Base-by-base conservation (phyloP, 2,888 invertebrate genomes). In the Drosophila macrospina region DNA sequence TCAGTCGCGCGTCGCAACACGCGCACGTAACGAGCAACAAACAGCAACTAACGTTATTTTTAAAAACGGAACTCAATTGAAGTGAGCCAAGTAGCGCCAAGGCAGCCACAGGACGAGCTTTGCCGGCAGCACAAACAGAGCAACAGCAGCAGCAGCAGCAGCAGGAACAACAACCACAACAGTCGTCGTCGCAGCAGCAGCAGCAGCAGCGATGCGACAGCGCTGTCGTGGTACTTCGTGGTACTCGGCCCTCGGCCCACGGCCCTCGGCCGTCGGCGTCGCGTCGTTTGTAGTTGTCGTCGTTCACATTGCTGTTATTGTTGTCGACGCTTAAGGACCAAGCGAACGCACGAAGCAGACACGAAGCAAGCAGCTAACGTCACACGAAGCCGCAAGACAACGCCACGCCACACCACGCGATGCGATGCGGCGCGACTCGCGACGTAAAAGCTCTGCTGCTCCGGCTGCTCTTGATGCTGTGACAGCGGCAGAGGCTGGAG, bases 1-100 rank as follows among this genome's bases (percentile, higher is more conserved):
- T 36, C 26, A 76, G 81, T 90, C 80, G 74, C 87, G 86, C 86
- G 88, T 89, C 80, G 83, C 81, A 80, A 84, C 90, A 89, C 91
- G 90, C 91, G 90, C 90, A 89, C 90, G 88, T 87, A 86, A 80
- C 89, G 89, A 90, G 89, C 90, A 90, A 90, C 90, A 90, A 91
- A 90, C 90, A 88, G 90, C 90, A 91, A 90, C 90, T 90, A 90
- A 90, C 86, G 85, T 90, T 89, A 90, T 88, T 87, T 88, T 88
- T 77, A 78, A 88, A 83, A 90, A 79, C 78, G 81, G 77, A 89
- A 87, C 84, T 82, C 88, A 80, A 82, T 80, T 84, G 82, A 90
- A 88, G 85, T 89, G 83, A 81, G 76, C 80, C 75, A 79, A 55
- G 73, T 60, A 79, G 74, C 62, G 79, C 65, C 75, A 76, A 77